Percentiles rank a stretch among this genome's conserved stretches.
These are phyloP conservation scores for Chrysolina haemoptera DNA, from an alignment of 2,888 invertebrate genomes.

Conservation along the genomic window DNA sequence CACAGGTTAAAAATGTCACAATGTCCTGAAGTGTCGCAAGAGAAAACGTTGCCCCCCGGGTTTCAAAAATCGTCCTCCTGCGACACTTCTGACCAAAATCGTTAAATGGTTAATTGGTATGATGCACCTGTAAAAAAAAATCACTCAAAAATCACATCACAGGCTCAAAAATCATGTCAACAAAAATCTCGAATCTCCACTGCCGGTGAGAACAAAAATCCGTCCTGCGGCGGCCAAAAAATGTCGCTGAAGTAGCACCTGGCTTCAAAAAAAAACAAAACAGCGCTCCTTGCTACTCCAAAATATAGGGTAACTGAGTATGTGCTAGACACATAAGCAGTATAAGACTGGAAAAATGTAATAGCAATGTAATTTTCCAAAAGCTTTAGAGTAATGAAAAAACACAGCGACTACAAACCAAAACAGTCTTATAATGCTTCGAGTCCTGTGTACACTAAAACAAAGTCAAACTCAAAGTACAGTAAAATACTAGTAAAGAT, in stretches of 20 bases:
- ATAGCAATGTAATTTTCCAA: background rate
- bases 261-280: constrained; percentile 66
- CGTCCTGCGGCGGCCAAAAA: constrained; percentile 61
- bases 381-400: background rate
- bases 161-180: constrained; percentile 58
- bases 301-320: constrained; percentile 60
- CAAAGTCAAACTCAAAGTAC: constrained; percentile 54
- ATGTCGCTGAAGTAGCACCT: constrained; percentile 63
- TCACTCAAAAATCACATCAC: constrained; percentile 68
- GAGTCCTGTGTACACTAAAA: constrained; percentile 41
- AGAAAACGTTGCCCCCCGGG: constrained; percentile 67
- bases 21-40: constrained; percentile 72
- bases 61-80: constrained; percentile 69
- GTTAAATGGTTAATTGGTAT: constrained; percentile 55
- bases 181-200: constrained; percentile 39
- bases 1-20: constrained; percentile 91
- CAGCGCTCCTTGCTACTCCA: constrained; percentile 69
- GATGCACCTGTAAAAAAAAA: constrained; percentile 70
- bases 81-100: constrained; percentile 69
- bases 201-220: constrained; percentile 47
- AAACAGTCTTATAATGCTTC: constrained; percentile 48
- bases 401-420: no score
- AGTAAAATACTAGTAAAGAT: constrained; percentile 55
- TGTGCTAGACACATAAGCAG: constrained; percentile 41
- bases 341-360: constrained; percentile 26